Conservation (phyloP, 2,113 vertebrate species). For the Noturus placidus region DNA sequence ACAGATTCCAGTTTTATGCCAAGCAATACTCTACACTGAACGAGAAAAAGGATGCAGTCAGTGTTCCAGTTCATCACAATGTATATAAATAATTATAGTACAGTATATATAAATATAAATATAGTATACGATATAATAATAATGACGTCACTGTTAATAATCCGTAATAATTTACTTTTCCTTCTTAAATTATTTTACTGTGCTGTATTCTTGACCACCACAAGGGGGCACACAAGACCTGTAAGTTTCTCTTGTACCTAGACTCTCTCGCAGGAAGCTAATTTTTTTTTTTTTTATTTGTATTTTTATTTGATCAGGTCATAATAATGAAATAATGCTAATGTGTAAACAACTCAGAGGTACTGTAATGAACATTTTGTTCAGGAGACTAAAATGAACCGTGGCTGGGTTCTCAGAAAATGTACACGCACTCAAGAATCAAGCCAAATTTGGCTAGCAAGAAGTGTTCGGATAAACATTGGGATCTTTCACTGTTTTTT, state of each 20-base stretch:
- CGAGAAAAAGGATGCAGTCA: too few relatives aligned
- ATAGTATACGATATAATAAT: too few relatives aligned
- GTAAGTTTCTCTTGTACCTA: neutral
- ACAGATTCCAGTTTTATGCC: too few relatives aligned
- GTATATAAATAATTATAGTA: too few relatives aligned
- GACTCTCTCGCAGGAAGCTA: neutral
- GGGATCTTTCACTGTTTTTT: too few relatives aligned
- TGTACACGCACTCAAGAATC: neutral
- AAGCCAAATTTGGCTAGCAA: neutral
- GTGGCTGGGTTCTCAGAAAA: neutral
- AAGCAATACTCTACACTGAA: too few relatives aligned
- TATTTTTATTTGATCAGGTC: neutral
- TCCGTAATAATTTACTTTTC: too few relatives aligned
- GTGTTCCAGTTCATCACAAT: too few relatives aligned
- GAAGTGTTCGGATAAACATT: neutral
- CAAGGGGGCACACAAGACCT: slow-evolving; percentile 12
- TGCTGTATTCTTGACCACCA: neutral
- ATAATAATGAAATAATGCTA: neutral
- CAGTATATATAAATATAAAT: too few relatives aligned
- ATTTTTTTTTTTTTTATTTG: too few relatives aligned
- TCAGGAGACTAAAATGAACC: neutral
- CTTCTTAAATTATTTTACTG: too few relatives aligned
- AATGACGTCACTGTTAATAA: neutral
- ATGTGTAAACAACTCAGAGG: neutral
- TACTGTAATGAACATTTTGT: neutral